These are phyloP conservation scores for Poecilia wingei DNA, from an alignment of 2,797 vertebrate genomes.

Conservation along the genomic window DNA sequence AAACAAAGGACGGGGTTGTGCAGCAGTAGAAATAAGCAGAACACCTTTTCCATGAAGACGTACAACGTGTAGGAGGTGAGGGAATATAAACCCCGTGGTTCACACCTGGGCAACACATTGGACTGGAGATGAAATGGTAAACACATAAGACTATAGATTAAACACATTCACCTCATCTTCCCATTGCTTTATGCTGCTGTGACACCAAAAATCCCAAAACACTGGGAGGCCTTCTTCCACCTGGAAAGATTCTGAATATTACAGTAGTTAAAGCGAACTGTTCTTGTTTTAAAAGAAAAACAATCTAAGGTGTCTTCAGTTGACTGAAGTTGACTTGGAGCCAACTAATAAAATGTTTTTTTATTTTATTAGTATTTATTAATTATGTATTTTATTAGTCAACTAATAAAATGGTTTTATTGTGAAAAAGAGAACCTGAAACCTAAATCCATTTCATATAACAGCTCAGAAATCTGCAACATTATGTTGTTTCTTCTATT, in stretches of 20 bases:
- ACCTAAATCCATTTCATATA: neutral
- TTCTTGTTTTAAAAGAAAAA: neutral
- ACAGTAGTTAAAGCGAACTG: neutral
- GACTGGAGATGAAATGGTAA: neutral
- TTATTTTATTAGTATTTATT: too few relatives aligned
- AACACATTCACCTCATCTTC: neutral
- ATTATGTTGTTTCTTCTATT: neutral
- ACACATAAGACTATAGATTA: neutral
- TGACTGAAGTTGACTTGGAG: neutral
- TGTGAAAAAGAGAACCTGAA: neutral
- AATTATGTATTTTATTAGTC: too few relatives aligned
- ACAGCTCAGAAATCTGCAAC: neutral
- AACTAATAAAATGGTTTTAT: neutral
- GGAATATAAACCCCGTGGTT: neutral
- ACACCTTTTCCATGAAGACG: neutral
- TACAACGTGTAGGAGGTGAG: neutral
- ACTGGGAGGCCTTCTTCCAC: neutral
- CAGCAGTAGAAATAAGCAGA: neutral
- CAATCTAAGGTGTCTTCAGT: neutral
- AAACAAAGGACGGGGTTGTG: neutral
- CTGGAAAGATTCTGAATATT: neutral
- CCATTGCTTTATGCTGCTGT: neutral
- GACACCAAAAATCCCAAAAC: neutral
- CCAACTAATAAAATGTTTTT: neutral
- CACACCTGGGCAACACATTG: slow-evolving; percentile 1